These are phyloP conservation scores for Augochlorella aurata DNA, from an alignment of 2,888 invertebrate genomes.

Conservation along the genomic window DNA sequence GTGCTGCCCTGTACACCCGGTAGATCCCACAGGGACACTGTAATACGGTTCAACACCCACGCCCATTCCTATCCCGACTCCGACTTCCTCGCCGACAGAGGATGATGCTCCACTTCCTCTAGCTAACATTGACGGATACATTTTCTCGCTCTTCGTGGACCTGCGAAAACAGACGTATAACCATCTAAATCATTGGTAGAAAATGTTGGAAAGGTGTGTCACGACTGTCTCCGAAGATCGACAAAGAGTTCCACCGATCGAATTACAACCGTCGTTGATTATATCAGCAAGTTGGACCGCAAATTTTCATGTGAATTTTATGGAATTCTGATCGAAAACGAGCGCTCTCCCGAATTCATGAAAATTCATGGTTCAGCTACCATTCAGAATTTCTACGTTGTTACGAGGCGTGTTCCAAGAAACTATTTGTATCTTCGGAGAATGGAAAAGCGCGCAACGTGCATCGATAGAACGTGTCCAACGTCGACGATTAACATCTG, in stretches of 20 bases:
- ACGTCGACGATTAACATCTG: constrained; percentile 12
- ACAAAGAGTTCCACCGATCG: constrained; percentile 23
- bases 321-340: too few species aligned
- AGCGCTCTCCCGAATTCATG: too few species aligned
- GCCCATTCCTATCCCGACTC: constrained; percentile 83
- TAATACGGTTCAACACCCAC: constrained; percentile 94
- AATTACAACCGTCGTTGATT: neutral
- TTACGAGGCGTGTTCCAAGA: neutral
- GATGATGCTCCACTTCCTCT: constrained; percentile 83
- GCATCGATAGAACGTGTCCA: constrained; percentile 37
- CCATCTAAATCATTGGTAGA: constrained; percentile 32
- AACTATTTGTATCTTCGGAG: constrained; percentile 41
- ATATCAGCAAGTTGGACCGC: neutral
- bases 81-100: constrained; percentile 78
- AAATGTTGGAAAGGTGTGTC: neutral
- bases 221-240: constrained; percentile 19
- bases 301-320: too few species aligned
- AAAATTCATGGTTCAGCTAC: neutral
- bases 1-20: constrained; percentile 82
- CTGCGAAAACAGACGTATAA: constrained; percentile 82
- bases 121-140: constrained; percentile 95
- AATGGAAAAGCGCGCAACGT: constrained; percentile 45
- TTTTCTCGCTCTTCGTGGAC: constrained; percentile 97
- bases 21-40: constrained; percentile 88
- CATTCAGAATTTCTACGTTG: neutral